Base-by-base conservation (phyloP, 2,113 vertebrate species). In the Desmodus rotundus region DNA sequence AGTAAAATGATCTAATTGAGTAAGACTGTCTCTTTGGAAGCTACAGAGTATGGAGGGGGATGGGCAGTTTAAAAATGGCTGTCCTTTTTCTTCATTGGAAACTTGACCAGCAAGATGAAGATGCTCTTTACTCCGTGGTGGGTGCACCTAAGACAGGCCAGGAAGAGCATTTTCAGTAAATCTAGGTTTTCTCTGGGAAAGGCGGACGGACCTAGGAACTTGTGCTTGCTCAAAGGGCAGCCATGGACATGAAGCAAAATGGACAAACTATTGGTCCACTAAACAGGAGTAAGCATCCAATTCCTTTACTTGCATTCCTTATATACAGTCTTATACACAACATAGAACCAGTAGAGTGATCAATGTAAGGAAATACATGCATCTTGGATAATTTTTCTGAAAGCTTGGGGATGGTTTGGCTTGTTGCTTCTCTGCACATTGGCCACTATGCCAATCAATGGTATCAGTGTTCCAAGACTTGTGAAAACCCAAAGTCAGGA, bases 141-240 rank as follows among this genome's bases (percentile, higher is more conserved):
- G 0, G n/a, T 16, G 2, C 10, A 8, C 33, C 28, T 9, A 8
- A 31, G 43, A 14, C 52, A 22, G 24, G 54, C 38, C 13, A 13
- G 36, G 15, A 22, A 14, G 33, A 28, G 8, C 0, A 1, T 16
- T 47, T 14, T 5, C 45, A 5, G 81, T 11, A 28, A 11, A 10
- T 31, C 33, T 14, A 41, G 43, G 26, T 15, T 8, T 38, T 0
- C 36, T 41, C 74, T 19, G 12, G 5, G 47, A 14, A 13, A 4
- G 5, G 45, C 2, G 1, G n/a, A 22, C 2, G 1, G n/a, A 22
- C 47, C 76, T 0, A 15, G 28, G 33, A 2, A 1, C 22, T 17
- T 0, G 17, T 8, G 3, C 12, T 16, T 12, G 5, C 76, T 52
- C 4, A 7, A 28, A 31, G 47, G 36, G 26, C 15, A 0, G 5